These are phyloP conservation scores for Microdon myrmicae DNA, from an alignment of 2,888 invertebrate genomes.

Conservation along the genomic window DNA sequence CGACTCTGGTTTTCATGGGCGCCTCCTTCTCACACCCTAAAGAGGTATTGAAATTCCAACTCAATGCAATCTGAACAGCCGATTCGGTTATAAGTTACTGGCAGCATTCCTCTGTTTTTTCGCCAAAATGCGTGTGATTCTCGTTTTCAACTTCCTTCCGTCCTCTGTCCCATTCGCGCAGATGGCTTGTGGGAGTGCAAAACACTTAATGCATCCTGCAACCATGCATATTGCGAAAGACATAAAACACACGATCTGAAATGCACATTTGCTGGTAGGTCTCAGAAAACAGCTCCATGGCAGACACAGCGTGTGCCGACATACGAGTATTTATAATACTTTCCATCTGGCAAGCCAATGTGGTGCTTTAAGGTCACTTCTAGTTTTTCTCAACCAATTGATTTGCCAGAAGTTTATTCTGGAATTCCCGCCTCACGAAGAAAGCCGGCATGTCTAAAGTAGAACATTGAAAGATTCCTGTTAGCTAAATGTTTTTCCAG, in stretches of 20 bases:
- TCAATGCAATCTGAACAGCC: conserved; percentile 6
- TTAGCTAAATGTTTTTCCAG: no score
- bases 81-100: conserved; percentile 3
- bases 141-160: conserved; percentile 50
- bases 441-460: conserved; percentile 31
- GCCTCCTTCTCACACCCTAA: conserved; percentile 34
- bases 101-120: conserved; percentile 24
- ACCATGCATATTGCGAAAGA: conserved; percentile 11
- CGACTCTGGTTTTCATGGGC: conserved; percentile 20
- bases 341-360: conserved; percentile 42
- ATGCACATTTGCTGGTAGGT: conserved; percentile 11
- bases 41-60: conserved; percentile 34
- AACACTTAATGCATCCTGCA: conserved; percentile 45
- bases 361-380: conserved; percentile 43
- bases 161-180: conserved; percentile 15
- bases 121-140: conserved; percentile 40
- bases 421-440: conserved; percentile 44
- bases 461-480: conserved; percentile 23
- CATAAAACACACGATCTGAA: conserved; percentile 6
- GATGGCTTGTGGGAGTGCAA: conserved; percentile 12
- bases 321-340: conserved; percentile 41
- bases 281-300: no score
- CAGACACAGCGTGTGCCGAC: conserved; percentile 35
- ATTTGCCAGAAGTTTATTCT: conserved; percentile 31
- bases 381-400: conserved; percentile 37